Evolutionary conservation across 2,797 vertebrate species (phyloP).

Genomic region (Cynopterus sphinx): DNA sequence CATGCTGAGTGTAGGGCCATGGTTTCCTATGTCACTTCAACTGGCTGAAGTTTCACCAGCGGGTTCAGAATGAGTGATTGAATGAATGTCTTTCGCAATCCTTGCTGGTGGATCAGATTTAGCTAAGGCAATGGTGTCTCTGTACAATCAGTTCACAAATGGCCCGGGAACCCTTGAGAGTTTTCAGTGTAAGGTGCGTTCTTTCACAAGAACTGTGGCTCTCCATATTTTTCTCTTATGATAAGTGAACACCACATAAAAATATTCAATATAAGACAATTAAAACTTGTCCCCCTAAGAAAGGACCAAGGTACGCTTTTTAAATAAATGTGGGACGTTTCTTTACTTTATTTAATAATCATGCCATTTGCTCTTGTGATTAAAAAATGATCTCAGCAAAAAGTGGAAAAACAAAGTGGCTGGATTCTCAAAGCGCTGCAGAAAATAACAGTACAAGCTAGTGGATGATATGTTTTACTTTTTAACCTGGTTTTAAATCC

Average conservation of each 20-base stretch:
- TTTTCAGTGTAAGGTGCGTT: background rate
- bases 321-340: background rate
- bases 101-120: constrained; percentile 30
- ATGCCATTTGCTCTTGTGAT: constrained; percentile 1
- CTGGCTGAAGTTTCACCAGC: background rate
- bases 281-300: background rate
- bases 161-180: background rate
- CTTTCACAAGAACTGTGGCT: background rate
- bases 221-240: constrained; percentile 31
- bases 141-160: background rate
- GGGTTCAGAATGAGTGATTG: constrained; percentile 35
- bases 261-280: background rate
- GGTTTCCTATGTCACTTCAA: constrained; percentile 17
- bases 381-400: background rate
- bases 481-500: background rate
- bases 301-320: background rate
- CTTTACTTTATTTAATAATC: constrained; percentile 15
- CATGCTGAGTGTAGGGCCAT: background rate
- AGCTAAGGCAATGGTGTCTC: background rate
- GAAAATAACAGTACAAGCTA: background rate
- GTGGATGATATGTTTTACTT: background rate
- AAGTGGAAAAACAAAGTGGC: background rate
- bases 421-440: background rate
- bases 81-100: constrained; percentile 5
- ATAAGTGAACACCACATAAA: background rate